A percentile compares a stretch with the other conserved stretches of the same genome.
These are phyloP conservation scores for Tortricodes alternella DNA, from an alignment of 2,888 invertebrate species.

Conservation along the genomic window DNA sequence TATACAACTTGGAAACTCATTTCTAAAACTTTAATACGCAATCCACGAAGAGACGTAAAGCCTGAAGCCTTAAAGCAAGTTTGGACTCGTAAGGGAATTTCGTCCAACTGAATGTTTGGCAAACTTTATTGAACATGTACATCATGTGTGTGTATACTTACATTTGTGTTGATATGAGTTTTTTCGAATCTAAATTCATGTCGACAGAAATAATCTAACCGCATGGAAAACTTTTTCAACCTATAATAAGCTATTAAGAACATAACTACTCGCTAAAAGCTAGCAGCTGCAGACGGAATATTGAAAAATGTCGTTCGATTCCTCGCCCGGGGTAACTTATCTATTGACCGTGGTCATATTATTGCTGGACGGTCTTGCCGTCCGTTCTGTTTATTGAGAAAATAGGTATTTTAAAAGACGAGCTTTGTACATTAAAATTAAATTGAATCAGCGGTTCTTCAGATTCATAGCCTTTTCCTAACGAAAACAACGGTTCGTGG, in stretches of 20 bases:
- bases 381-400: slow-evolving; percentile 1
- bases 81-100: background rate
- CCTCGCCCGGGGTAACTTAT: background rate
- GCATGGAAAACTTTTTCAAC: slow-evolving; percentile 8
- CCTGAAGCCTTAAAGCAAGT: background rate
- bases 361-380: background rate
- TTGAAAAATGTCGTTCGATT: slow-evolving; percentile 20
- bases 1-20: slow-evolving; percentile 13
- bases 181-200: too few species aligned
- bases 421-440: background rate
- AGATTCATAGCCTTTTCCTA: too few species aligned
- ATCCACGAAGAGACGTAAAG: background rate
- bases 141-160: too few species aligned
- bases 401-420: too few species aligned
- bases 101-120: too few species aligned
- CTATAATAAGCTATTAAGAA: background rate
- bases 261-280: slow-evolving; percentile 10
- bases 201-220: too few species aligned
- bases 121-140: too few species aligned
- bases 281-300: slow-evolving; percentile 1
- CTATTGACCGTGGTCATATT: background rate
- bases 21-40: slow-evolving; percentile 13
- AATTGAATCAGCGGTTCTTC: background rate
- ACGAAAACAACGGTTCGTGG: too few species aligned
- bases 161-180: too few species aligned